A percentile compares a stretch with the other conserved stretches of the same genome.
These are phyloP conservation scores for Aplidium turbinatum DNA, from an alignment of 23 tunicate genomes.

Conservation along the genomic window DNA sequence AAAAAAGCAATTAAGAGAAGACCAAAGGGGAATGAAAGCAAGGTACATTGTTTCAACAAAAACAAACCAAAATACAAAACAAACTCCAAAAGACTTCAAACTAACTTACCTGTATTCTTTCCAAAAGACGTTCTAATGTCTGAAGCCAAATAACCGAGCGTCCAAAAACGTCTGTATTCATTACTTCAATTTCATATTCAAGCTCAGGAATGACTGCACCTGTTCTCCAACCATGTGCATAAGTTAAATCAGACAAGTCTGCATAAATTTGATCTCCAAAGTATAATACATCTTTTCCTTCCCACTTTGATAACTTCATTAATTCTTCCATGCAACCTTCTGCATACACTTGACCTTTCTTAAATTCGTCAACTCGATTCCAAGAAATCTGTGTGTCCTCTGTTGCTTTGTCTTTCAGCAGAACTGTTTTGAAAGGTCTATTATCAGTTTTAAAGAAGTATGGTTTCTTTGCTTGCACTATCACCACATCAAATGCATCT, in stretches of 20 bases:
- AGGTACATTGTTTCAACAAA: too few species aligned
- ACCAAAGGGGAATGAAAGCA: too few species aligned
- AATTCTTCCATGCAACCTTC: slow-evolving; percentile 88
- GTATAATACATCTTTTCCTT: slow-evolving; percentile 72
- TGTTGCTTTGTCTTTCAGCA: not conserved
- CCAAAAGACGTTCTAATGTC: slow-evolving; percentile 71
- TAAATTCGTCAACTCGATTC: slow-evolving; percentile 53
- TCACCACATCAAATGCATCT: slow-evolving; percentile 94
- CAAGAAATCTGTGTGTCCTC: slow-evolving; percentile 26
- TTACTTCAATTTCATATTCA: slow-evolving; percentile 65
- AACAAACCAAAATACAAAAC: slow-evolving; percentile 11
- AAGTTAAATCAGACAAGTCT: slow-evolving; percentile 67
- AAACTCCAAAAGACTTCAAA: not conserved
- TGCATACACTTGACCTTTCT: slow-evolving; percentile 74
- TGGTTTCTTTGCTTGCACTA: slow-evolving; percentile 95
- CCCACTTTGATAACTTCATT: slow-evolving; percentile 78
- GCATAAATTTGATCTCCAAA: slow-evolving; percentile 95
- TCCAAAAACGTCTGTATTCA: slow-evolving; percentile 58
- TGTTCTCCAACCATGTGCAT: slow-evolving; percentile 91
- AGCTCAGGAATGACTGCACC: slow-evolving; percentile 96
- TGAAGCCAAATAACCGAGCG: slow-evolving; percentile 69
- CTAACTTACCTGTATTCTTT: slow-evolving; percentile 75
- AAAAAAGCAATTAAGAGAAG: too few species aligned
- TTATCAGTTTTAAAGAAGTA: slow-evolving; percentile 60
- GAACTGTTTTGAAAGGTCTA: slow-evolving; percentile 57